phyloP scores from a whole-genome alignment of 2,888 invertebrate species.

The Pammene fasciana region DNA sequence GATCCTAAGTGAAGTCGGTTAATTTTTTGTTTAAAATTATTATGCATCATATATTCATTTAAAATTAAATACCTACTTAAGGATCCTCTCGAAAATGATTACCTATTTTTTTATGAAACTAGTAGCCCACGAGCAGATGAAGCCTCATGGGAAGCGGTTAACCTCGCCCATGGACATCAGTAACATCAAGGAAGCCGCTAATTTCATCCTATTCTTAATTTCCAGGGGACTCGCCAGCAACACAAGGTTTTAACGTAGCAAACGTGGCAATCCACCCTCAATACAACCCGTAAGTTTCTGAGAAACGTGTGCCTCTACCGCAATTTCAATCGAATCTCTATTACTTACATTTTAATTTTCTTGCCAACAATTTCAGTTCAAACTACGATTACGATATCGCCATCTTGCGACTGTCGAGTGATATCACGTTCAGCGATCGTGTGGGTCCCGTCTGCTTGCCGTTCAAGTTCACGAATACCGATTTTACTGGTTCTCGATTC shows the following conservation, averaged over 20 bases:
- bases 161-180: no score
- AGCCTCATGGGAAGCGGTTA: no score
- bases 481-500: conserved; percentile 64
- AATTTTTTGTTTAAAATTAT: no score
- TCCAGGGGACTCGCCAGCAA: conserved; percentile 79
- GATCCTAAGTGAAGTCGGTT: no score
- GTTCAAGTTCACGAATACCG: conserved; percentile 67
- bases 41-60: no score
- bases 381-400: conserved; percentile 82
- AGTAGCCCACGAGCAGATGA: no score
- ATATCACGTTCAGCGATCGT: conserved; percentile 74
- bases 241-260: conserved; percentile 63
- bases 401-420: conserved; percentile 61
- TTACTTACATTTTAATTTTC: no score
- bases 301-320: not conserved
- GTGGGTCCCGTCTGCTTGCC: conserved; percentile 87
- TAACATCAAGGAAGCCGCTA: no score
- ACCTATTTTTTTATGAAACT: no score
- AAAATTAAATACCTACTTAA: no score
- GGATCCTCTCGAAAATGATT: no score
- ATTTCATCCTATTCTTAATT: conserved; percentile 36
- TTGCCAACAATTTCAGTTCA: conserved; percentile 49
- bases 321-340: no score
- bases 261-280: conserved; percentile 72
- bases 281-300: conserved; percentile 60